phyloP scores from a whole-genome alignment of 1,140 invertebrate genomes.

The Platorchestia sp. region DNA sequence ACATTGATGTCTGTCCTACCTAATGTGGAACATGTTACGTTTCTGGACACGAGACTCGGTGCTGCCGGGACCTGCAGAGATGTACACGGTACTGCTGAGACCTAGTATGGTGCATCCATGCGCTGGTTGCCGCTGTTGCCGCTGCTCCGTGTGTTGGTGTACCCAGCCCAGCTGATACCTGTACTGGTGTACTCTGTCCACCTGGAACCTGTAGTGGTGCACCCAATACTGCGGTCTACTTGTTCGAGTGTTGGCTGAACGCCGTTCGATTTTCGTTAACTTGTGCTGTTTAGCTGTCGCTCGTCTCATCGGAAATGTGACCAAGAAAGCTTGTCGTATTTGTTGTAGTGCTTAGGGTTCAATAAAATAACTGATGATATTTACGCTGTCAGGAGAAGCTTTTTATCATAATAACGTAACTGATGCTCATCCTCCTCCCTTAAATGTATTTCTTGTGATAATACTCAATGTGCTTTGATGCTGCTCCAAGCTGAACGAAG shows the following conservation, averaged over 20 bases:
- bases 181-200: too few species aligned
- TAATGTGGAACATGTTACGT: background rate
- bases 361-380: background rate
- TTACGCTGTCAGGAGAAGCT: background rate
- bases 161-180: too few species aligned
- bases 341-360: background rate
- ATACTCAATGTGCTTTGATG: conserved; percentile 36
- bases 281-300: background rate
- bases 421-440: conserved; percentile 13
- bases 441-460: conserved; percentile 26
- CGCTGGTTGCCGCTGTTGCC: too few species aligned
- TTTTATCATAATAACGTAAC: conserved; percentile 2
- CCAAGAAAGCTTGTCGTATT: background rate
- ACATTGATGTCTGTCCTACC: background rate
- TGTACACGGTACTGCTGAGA: background rate
- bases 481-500: background rate
- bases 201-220: background rate
- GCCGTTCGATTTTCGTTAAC: background rate
- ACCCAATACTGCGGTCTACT: background rate
- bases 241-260: background rate
- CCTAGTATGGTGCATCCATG: too few species aligned
- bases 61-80: background rate
- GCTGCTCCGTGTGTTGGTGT: too few species aligned
- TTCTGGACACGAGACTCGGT: background rate
- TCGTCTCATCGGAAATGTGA: background rate